These are phyloP conservation scores for Brachirus orientalis DNA, from an alignment of 2,113 vertebrate genomes.

Conservation along the genomic window DNA sequence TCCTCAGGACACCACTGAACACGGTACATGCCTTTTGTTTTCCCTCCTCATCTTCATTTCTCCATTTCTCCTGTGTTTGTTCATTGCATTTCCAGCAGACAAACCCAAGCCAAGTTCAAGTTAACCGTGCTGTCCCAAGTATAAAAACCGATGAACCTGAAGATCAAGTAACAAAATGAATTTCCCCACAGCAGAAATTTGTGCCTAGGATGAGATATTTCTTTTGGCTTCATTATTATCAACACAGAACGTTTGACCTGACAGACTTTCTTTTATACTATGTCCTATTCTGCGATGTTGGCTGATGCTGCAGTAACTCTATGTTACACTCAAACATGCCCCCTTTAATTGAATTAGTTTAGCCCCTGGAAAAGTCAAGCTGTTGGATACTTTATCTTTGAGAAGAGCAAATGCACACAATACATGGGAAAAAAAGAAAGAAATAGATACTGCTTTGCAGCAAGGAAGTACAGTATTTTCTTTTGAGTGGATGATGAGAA, in stretches of 20 bases:
- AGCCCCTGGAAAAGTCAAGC: constrained; percentile 62
- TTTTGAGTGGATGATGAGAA: constrained; percentile 29
- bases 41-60: constrained; percentile 10
- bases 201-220: constrained; percentile 52
- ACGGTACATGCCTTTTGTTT: constrained; percentile 3
- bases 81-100: constrained; percentile 37
- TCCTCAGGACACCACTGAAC: constrained; percentile 7
- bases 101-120: constrained; percentile 38
- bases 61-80: constrained; percentile 31
- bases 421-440: constrained; percentile 29
- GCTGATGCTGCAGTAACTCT: constrained; percentile 44
- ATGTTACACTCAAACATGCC: constrained; percentile 58
- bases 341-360: constrained; percentile 64
- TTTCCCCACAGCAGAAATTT: constrained; percentile 27
- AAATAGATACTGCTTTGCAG: constrained; percentile 26
- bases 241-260: constrained; percentile 51
- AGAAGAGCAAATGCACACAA: constrained; percentile 51
- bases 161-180: constrained; percentile 55
- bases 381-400: constrained; percentile 56
- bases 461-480: constrained; percentile 13
- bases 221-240: constrained; percentile 58
- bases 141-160: constrained; percentile 43
- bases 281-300: constrained; percentile 53
- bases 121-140: constrained; percentile 16
- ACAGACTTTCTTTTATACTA: constrained; percentile 46